Evolutionary conservation across 1,140 invertebrate genomes (phyloP).

Genomic region (Sminthurides bifidus): DNA sequence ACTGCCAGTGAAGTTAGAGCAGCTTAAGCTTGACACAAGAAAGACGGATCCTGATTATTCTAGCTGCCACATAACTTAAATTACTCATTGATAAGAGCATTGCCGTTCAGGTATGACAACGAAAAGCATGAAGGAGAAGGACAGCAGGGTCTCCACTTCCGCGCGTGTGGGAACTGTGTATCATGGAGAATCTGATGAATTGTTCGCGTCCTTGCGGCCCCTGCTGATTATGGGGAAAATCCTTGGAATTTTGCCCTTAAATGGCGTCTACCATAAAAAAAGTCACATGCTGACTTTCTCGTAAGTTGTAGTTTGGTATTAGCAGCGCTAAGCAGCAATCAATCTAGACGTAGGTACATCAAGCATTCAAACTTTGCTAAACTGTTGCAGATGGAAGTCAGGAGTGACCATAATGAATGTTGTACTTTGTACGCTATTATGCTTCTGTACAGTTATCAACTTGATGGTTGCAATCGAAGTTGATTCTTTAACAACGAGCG

Average conservation of each 20-base stretch:
- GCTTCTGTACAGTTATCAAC: neutral
- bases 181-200: no score
- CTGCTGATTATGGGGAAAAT: conserved; percentile 4
- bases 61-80: no score
- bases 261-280: conserved; percentile 1
- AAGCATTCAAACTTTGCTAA: neutral
- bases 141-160: no score
- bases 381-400: neutral
- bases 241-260: conserved; percentile 1
- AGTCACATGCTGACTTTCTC: no score
- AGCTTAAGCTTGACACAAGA: no score
- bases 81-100: no score
- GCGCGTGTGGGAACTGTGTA: no score
- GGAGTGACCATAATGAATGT: neutral
- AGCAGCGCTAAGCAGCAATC: neutral
- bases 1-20: no score
- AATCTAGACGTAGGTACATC: neutral
- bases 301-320: neutral
- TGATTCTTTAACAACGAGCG: neutral
- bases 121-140: no score
- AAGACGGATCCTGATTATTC: no score
- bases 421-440: neutral
- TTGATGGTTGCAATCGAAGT: neutral
- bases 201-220: neutral
- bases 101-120: no score